Evolutionary conservation across 1,140 invertebrate species (phyloP).

Genomic region (Pseudomyrmex sp.): DNA sequence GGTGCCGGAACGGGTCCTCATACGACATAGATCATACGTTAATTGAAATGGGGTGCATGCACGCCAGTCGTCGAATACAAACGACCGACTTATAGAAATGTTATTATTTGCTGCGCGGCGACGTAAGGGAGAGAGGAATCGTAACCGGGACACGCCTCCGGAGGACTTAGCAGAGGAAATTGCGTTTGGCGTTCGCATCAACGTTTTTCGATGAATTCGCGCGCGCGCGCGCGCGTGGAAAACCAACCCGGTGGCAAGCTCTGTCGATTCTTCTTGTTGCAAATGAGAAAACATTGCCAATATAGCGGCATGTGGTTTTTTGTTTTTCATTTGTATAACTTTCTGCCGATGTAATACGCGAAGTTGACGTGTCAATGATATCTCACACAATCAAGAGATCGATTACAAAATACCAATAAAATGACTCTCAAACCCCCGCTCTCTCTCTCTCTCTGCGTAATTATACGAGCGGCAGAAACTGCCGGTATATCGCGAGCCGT

Average conservation of each 20-base stretch:
- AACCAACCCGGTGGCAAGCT: constrained; percentile 5
- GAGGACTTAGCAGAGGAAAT: constrained; percentile 73
- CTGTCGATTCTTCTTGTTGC: constrained; percentile 31
- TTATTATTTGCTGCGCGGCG: constrained; percentile 83
- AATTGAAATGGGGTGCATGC: constrained; percentile 85
- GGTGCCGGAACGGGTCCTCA: constrained; percentile 80
- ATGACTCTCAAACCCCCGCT: background rate
- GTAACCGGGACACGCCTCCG: constrained; percentile 37
- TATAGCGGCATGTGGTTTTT: background rate
- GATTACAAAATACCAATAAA: constrained; percentile 25
- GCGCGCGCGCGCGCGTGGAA: constrained; percentile 38
- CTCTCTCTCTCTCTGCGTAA: constrained; percentile 1
- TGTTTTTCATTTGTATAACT: no score
- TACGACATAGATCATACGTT: constrained; percentile 86
- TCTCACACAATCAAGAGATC: background rate
- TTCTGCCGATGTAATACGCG: background rate
- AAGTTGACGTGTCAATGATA: background rate
- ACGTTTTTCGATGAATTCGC: constrained; percentile 52
- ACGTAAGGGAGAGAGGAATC: constrained; percentile 15
- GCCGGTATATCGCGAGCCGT: constrained; percentile 25
- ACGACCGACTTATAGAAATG: constrained; percentile 85
- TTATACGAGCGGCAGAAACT: constrained; percentile 43
- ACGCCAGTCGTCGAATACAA: constrained; percentile 84
- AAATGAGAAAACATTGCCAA: constrained; percentile 38
- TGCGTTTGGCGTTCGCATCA: constrained; percentile 68